A percentile compares a stretch with the other conserved stretches of the same genome.
Evolutionary conservation across 2,797 vertebrate genomes (phyloP).

Genomic region (Dendrocincla fuliginosa): DNA sequence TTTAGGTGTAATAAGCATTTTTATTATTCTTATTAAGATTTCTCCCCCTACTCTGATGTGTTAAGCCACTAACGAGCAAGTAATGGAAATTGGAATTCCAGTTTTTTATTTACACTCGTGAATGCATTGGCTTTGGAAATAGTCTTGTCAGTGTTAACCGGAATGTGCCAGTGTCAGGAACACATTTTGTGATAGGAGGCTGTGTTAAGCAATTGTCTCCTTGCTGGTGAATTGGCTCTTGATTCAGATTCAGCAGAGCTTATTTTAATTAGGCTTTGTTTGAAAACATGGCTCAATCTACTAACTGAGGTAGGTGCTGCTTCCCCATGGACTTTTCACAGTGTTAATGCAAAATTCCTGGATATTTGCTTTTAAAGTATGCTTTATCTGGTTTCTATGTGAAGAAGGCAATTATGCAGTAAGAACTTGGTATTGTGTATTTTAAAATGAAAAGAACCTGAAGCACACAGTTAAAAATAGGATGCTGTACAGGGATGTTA

Average conservation of each 20-base stretch:
- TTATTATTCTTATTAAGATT: not conserved
- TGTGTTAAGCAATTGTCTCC: constrained; percentile 27
- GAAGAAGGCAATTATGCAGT: not conserved
- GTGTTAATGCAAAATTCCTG: not conserved
- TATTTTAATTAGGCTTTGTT: constrained; percentile 61
- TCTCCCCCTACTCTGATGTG: not conserved
- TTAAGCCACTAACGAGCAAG: constrained; percentile 13
- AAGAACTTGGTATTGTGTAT: not conserved
- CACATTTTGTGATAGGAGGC: not conserved
- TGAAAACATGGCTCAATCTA: constrained; percentile 42
- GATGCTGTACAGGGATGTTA: not conserved
- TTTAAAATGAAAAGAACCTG: not conserved
- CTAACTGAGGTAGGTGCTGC: constrained; percentile 16
- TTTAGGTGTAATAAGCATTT: not conserved
- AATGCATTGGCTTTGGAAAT: not conserved
- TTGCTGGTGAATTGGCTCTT: constrained; percentile 30
- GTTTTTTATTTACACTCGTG: not conserved
- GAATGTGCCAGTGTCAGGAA: not conserved
- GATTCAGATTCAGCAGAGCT: constrained; percentile 22
- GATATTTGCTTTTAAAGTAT: not conserved
- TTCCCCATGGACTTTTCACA: not conserved
- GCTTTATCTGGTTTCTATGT: not conserved
- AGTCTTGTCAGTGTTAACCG: not conserved
- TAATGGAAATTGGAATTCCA: not conserved
- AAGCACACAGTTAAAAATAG: not conserved